These are phyloP conservation scores for Mythimna lalbum DNA, from an alignment of 2,888 invertebrate species.

Conservation along the genomic window DNA sequence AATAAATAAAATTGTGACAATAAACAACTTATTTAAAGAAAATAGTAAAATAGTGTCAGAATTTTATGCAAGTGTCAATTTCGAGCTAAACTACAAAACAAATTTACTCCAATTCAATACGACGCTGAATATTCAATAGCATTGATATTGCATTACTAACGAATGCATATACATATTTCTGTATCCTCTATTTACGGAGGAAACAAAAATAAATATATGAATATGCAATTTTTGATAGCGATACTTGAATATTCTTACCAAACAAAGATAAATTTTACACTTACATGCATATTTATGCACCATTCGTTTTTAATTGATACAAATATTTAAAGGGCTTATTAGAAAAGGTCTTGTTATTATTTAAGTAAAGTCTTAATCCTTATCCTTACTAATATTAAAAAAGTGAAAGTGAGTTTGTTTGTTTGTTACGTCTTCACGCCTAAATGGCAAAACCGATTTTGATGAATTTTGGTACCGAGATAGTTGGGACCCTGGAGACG, in stretches of 20 bases:
- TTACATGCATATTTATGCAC: background rate
- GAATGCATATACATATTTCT: slow-evolving; percentile 43
- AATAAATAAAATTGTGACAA: too few relatives aligned
- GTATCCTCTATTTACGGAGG: slow-evolving; percentile 27
- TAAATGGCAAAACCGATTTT: too few relatives aligned
- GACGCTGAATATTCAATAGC: slow-evolving; percentile 46
- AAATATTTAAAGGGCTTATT: too few relatives aligned
- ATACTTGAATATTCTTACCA: background rate
- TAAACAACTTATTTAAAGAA: slow-evolving; percentile 17
- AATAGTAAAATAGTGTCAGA: slow-evolving; percentile 9
- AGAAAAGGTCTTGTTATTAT: too few relatives aligned
- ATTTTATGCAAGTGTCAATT: slow-evolving; percentile 33
- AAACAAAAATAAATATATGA: slow-evolving; percentile 24
- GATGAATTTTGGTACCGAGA: too few relatives aligned
- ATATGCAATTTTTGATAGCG: slow-evolving; percentile 15
- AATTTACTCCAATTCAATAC: slow-evolving; percentile 45
- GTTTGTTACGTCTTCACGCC: too few relatives aligned
- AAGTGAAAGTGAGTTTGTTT: too few relatives aligned
- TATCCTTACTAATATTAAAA: too few relatives aligned
- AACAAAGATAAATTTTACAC: background rate
- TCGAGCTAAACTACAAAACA: slow-evolving; percentile 18
- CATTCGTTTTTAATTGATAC: too few relatives aligned
- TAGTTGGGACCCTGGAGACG: too few relatives aligned
- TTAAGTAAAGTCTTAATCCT: too few relatives aligned
- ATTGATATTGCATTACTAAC: slow-evolving; percentile 49